A percentile compares a stretch with the other conserved stretches of the same genome.
These are phyloP conservation scores for Lordiphosa stackelbergi DNA, from an alignment of 1,140 invertebrate species.

Conservation along the genomic window DNA sequence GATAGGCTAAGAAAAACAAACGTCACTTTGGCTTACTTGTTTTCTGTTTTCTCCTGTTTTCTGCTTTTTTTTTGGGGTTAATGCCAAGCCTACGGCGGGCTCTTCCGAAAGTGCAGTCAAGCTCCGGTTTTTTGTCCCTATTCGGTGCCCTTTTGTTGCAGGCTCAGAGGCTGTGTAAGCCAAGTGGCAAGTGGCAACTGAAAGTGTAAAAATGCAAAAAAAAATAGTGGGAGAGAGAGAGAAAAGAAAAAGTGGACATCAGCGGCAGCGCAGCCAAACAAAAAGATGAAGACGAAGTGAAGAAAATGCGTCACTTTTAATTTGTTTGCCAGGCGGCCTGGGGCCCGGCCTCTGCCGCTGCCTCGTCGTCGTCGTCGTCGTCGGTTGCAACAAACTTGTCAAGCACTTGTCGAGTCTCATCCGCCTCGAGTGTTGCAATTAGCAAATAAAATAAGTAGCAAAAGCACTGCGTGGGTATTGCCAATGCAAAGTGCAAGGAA, in stretches of 20 bases:
- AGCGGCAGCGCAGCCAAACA: not conserved
- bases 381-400: constrained; percentile 31
- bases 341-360: constrained; percentile 23
- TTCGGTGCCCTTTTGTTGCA: constrained; percentile 3
- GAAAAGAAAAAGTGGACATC: not conserved
- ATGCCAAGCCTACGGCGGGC: constrained; percentile 35
- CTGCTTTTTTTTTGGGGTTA: constrained; percentile 38
- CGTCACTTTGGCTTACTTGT: constrained; percentile 29
- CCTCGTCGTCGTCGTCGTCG: constrained; percentile 1
- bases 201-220: constrained; percentile 25
- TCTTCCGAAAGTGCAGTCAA: constrained; percentile 20
- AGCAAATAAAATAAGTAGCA: constrained; percentile 74
- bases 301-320: constrained; percentile 66
- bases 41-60: no score
- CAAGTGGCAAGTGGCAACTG: constrained; percentile 30
- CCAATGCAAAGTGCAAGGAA: constrained; percentile 38
- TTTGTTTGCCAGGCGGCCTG: constrained; percentile 54
- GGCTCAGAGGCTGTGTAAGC: constrained; percentile 22
- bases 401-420: constrained; percentile 31
- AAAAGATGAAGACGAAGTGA: constrained; percentile 14
- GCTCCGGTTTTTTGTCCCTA: constrained; percentile 25
- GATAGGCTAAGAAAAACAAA: constrained; percentile 35
- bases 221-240: constrained; percentile 18
- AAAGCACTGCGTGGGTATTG: constrained; percentile 30
- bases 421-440: constrained; percentile 66